Evolutionary conservation across 2,797 vertebrate genomes (phyloP), one percentile per base, ranked within the genome.

Genomic region (Pseudomugil gertrudae): DNA sequence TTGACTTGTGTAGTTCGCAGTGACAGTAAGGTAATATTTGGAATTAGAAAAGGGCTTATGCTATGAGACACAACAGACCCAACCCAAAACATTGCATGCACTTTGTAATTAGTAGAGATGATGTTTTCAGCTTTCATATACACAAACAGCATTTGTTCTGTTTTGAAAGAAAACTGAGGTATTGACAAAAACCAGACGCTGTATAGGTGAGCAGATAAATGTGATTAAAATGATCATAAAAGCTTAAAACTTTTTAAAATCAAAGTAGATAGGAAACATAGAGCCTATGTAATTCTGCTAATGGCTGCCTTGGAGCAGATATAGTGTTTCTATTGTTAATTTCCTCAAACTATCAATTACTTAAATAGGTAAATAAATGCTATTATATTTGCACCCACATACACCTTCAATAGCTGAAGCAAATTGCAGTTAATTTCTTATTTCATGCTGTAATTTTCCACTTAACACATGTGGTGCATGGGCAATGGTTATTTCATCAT

Each of bases 81-180:
- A 70, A 78, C 68, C 57, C 65, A 67, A 77, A 78, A 66, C 54
- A 52, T 50, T 64, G 71, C 73, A 74, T 59, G 17, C 35, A 50
- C 55, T 36, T 47, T 23, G 32, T 68, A 84, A 81, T 87, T 85
- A 87, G 71, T 84, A 73, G 58, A 69, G 65, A 80, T 85, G 83
- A 88, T 89, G 75, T n/a, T 84, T 19, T 88, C 79, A 84, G 68
- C 74, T 57, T 83, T 77, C 79, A 80, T 80, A 89, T 62, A 73
- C 69, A 67, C 73, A 82, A 83, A 81, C 70, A 80, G 13, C 30
- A 21, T 32, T 38, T 33, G 48, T 75, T 75, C 69, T 60, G 23
- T 51, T 58, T 48, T 60, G 43, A 68, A 62, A 23, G 60, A 66
- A 67, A 65, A 57, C 19, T 30, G 47, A 72, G 13, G 69, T 76